phyloP scores from a whole-genome alignment of 2,888 invertebrate genomes.

The Pocota personata region DNA sequence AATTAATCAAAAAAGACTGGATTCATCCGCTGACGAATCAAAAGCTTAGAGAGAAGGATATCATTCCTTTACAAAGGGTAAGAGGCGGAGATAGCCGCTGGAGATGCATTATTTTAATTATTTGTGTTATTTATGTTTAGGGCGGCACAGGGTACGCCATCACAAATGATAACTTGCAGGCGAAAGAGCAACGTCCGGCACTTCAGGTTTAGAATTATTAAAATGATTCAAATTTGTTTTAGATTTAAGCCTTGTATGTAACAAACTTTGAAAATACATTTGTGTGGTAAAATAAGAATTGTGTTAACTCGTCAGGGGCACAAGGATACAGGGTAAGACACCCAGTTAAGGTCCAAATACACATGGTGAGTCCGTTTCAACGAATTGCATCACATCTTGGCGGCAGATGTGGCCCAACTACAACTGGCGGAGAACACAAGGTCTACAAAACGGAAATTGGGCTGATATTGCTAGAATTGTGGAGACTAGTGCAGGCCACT shows the following conservation, averaged over 20 bases:
- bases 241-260: neutral
- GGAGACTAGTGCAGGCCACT: too few relatives aligned
- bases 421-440: too few relatives aligned
- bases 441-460: too few relatives aligned
- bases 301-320: neutral
- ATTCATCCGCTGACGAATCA: slow-evolving; percentile 95
- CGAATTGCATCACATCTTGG: too few relatives aligned
- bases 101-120: neutral
- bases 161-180: slow-evolving; percentile 93
- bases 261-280: neutral
- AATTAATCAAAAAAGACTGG: slow-evolving; percentile 98
- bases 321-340: neutral
- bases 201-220: slow-evolving; percentile 87
- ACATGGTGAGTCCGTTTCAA: too few relatives aligned
- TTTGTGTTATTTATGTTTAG: slow-evolving; percentile 82
- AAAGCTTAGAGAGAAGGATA: slow-evolving; percentile 93
- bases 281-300: neutral
- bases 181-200: slow-evolving; percentile 91
- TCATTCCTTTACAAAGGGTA: slow-evolving; percentile 95
- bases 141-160: slow-evolving; percentile 97
- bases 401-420: too few relatives aligned
- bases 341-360: too few relatives aligned
- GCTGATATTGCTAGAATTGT: too few relatives aligned
- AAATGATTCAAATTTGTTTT: neutral
- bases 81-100: slow-evolving; percentile 72